These are phyloP conservation scores for Rhinophrynus dorsalis DNA, from an alignment of 2,797 vertebrate genomes.

Conservation along the genomic window DNA sequence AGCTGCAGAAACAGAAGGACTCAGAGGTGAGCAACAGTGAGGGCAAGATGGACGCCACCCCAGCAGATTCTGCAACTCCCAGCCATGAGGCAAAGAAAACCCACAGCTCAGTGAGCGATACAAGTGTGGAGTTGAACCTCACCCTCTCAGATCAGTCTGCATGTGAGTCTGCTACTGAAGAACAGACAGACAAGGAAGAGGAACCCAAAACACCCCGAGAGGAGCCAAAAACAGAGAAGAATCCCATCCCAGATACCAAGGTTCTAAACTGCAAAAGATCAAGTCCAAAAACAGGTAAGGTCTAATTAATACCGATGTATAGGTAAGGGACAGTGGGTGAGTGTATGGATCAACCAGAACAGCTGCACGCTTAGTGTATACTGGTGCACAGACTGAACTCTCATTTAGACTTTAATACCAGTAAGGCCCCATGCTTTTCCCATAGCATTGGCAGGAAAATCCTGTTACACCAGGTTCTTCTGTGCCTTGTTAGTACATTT, in stretches of 20 bases:
- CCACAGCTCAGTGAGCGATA: slow-evolving; percentile 70
- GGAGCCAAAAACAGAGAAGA: slow-evolving; percentile 76
- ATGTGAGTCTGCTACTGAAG: slow-evolving; percentile 87
- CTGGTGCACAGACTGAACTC: no score
- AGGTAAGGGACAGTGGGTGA: no score
- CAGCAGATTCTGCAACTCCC: slow-evolving; percentile 71
- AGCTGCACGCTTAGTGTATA: no score
- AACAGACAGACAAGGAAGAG: slow-evolving; percentile 85
- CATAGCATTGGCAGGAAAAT: no score
- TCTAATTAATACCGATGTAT: background rate
- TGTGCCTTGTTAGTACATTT: no score
- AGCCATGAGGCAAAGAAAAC: slow-evolving; percentile 67
- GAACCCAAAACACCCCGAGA: slow-evolving; percentile 76
- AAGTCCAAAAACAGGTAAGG: slow-evolving; percentile 90
- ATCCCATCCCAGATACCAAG: slow-evolving; percentile 67
- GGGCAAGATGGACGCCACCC: slow-evolving; percentile 69
- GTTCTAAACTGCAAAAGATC: slow-evolving; percentile 79
- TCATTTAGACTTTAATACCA: no score
- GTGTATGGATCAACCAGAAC: no score
- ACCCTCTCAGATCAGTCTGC: slow-evolving; percentile 92
- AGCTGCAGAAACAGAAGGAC: slow-evolving; percentile 96
- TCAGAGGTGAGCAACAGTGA: slow-evolving; percentile 74
- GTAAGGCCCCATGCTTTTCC: no score
- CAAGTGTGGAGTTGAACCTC: slow-evolving; percentile 84
- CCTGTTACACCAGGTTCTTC: no score